Percentiles rank a stretch among this genome's conserved stretches.
Evolutionary conservation across 1,140 invertebrate species (phyloP).

Genomic region (Brachionus rotundiformis): DNA sequence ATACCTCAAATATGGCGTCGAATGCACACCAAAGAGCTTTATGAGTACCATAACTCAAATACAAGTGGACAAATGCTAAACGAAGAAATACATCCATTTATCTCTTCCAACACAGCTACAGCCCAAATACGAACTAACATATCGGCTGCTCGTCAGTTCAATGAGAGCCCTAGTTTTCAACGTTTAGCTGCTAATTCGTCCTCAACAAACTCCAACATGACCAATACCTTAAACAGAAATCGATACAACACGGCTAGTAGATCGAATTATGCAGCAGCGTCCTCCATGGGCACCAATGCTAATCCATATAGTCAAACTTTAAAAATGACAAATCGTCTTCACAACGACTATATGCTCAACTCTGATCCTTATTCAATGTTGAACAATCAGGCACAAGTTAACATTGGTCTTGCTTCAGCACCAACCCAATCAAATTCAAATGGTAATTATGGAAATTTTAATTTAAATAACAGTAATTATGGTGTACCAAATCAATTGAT

Average conservation of each 20-base stretch:
- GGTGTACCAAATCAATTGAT: not conserved
- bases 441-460: conserved; percentile 45
- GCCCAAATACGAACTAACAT: conserved; percentile 39
- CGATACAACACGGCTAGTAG: conserved; percentile 4
- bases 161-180: conserved; percentile 51
- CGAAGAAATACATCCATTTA: conserved; percentile 44
- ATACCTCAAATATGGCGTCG: conserved; percentile 33
- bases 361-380: conserved; percentile 28
- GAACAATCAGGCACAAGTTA: conserved; percentile 1
- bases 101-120: not conserved
- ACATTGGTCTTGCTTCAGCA: not conserved
- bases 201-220: conserved; percentile 16
- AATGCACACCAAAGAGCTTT: conserved; percentile 33
- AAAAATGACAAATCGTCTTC: conserved; percentile 42
- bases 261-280: conserved; percentile 7
- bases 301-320: conserved; percentile 27
- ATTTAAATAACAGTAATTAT: conserved; percentile 36
- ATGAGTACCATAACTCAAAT: conserved; percentile 10
- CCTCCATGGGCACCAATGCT: not conserved
- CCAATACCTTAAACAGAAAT: conserved; percentile 21
- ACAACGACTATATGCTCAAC: conserved; percentile 45
- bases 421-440: conserved; percentile 21
- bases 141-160: conserved; percentile 47
- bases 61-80: not conserved
- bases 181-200: conserved; percentile 27